Evolutionary conservation across 2,797 vertebrate species (phyloP), one percentile per base, ranked within the genome.

Genomic region (Craterocephalus amniculus): DNA sequence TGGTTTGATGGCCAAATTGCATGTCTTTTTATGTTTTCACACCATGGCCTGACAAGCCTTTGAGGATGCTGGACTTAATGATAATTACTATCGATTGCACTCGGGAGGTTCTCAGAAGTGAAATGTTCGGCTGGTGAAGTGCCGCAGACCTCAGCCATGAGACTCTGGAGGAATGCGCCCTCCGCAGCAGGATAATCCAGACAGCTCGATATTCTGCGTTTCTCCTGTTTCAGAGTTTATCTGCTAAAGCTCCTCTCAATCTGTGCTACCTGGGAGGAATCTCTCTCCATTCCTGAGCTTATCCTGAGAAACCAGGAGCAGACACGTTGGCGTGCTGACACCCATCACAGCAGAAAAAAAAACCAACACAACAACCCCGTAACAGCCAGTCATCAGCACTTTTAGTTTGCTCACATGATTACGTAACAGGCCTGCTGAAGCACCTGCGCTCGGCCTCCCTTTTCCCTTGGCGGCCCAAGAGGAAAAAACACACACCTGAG

Each of bases 1-100:
- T 81, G 87, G 91, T 91, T 89, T 91, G 92, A 93, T 93, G 88
- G 87, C 88, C 86, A 94, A 93, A 93, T 91, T 92, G 89, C 88
- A 87, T 81, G 92, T 92, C 93, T 92, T 82, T 83, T 92, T 93
- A 82, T 92, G 91, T 93, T 94, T 93, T 84, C 92, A 88, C 91
- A 91, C 91, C 89, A 70, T 58, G 80, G 81, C 85, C 81, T 92
- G 92, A 92, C 88, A 83, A 92, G 92, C 87, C 90, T 93, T 93
- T 93, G 91, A 93, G 90, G 92, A 91, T 89, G 88, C 85, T 65
- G 85, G 87, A 87, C 84, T 73, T 86, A 86, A 82, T 87, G 88
- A 88, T 91, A 88, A 92, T 92, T 90, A 76, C 83, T 83, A 88
- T 90, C 83, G 80, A 91, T 89, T 90, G 88, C 85, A 67, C 80